A percentile compares a stretch with the other conserved stretches of the same genome.
Conservation (phyloP, 2,113 vertebrate species). For the Trichechus manatus region DNA sequence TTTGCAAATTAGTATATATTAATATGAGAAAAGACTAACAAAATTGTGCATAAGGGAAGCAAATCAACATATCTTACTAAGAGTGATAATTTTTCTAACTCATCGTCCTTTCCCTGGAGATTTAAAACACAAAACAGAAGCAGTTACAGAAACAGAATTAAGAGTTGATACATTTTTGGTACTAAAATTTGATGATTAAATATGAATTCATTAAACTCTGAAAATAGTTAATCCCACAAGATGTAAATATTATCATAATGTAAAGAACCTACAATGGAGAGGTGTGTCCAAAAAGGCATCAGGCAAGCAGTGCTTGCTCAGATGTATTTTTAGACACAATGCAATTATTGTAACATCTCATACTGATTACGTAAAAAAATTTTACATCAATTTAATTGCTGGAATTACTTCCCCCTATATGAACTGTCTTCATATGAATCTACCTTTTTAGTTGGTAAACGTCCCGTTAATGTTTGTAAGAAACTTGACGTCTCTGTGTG, state of each 20-base stretch:
- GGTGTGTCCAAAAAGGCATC: neutral
- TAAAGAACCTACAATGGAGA: neutral
- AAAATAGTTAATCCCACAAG: constrained; percentile 34
- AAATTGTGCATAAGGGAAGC: constrained; percentile 74
- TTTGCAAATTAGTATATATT: constrained; percentile 79
- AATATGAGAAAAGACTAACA: constrained; percentile 83
- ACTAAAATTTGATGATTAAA: constrained; percentile 60
- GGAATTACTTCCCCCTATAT: constrained; percentile 78
- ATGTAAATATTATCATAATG: neutral
- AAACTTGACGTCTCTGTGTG: constrained; percentile 99
- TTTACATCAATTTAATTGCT: constrained; percentile 76
- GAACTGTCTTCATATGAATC: constrained; percentile 89
- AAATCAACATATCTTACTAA: constrained; percentile 82
- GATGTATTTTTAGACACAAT: neutral
- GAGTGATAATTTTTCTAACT: constrained; percentile 81
- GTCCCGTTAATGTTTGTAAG: constrained; percentile 99
- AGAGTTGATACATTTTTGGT: constrained; percentile 70
- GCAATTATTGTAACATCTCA: constrained; percentile 1
- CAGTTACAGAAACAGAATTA: constrained; percentile 74
- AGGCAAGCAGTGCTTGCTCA: neutral
- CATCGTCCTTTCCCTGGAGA: constrained; percentile 82
- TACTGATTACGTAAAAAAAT: constrained; percentile 4
- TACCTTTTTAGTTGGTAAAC: constrained; percentile 99
- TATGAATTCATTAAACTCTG: constrained; percentile 59
- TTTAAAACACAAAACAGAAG: constrained; percentile 80